A percentile compares a stretch with the other conserved stretches of the same genome.
Conservation (phyloP, 2,888 invertebrate genomes). For the Sicus ferrugineus region DNA sequence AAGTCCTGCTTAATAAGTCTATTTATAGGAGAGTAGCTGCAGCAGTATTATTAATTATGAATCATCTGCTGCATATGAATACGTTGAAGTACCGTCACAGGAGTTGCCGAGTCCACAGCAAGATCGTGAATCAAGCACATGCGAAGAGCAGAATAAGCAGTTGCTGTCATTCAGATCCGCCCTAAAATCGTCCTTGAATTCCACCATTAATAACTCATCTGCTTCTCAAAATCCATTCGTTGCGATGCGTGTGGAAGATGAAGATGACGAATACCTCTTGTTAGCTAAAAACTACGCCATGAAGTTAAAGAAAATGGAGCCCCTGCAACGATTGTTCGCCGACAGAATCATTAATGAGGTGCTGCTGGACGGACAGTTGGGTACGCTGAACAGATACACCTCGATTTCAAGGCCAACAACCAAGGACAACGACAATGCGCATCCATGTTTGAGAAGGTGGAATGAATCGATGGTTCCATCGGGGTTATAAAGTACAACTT, state of each 20-base stretch:
- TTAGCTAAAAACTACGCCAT: constrained; percentile 19
- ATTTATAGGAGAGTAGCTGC: not conserved
- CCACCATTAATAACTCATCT: no score
- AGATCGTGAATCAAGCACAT: not conserved
- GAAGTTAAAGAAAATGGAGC: constrained; percentile 30
- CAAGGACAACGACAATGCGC: constrained; percentile 42
- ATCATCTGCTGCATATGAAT: not conserved
- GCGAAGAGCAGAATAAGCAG: not conserved
- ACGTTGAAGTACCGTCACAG: not conserved
- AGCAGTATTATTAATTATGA: not conserved
- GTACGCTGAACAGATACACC: constrained; percentile 9
- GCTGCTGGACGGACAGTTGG: constrained; percentile 28
- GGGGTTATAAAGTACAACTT: not conserved
- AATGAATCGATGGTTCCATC: no score
- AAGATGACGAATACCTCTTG: constrained; percentile 26
- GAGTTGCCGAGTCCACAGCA: not conserved
- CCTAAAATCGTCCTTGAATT: no score
- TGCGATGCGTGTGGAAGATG: not conserved
- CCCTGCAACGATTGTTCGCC: constrained; percentile 24
- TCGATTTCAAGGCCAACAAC: constrained; percentile 54
- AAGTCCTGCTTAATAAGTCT: no score
- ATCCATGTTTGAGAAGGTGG: not conserved
- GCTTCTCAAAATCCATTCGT: not conserved
- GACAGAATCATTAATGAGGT: constrained; percentile 29
- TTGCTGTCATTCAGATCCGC: not conserved